Conservation (phyloP, 2,113 vertebrate species). For the Xiphophorus hellerii region DNA sequence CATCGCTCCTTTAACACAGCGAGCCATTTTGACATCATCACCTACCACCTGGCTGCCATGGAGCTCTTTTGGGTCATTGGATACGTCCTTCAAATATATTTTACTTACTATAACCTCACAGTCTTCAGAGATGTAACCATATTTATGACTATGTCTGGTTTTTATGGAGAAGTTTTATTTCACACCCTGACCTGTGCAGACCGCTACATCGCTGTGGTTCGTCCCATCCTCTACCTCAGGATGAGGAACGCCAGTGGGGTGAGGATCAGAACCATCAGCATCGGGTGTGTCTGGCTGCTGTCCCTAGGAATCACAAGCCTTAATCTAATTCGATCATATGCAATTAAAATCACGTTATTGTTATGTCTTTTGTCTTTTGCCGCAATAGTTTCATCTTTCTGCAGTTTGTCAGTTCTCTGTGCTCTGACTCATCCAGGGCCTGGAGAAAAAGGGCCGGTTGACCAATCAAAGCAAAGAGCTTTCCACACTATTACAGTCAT, state of each 20-base stretch:
- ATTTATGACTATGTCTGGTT: accelerated
- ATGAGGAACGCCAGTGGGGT: background rate
- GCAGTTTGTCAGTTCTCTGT: background rate
- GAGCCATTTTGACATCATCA: constrained; percentile 26
- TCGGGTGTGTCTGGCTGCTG: constrained; percentile 23
- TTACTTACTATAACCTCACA: accelerated
- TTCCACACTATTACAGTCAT: constrained; percentile 5
- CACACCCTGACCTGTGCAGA: constrained; percentile 36
- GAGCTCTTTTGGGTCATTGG: constrained; percentile 14
- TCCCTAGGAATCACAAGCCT: background rate
- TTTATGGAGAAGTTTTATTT: background rate
- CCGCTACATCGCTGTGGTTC: constrained; percentile 45
- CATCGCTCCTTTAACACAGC: background rate
- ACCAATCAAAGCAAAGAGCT: constrained; percentile 17
- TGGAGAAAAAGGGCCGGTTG: background rate
- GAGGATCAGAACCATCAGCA: constrained; percentile 21
- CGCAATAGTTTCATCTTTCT: background rate
- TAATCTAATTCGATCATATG: accelerated
- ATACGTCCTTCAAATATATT: accelerated
- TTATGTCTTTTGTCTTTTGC: accelerated
- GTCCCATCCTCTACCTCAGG: constrained; percentile 34
- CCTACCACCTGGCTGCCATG: constrained; percentile 16
- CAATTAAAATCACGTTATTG: accelerated
- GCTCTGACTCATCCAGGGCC: background rate
- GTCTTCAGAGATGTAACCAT: accelerated